Conservation (phyloP, 2,797 vertebrate species). For the Rallus crepitans region DNA sequence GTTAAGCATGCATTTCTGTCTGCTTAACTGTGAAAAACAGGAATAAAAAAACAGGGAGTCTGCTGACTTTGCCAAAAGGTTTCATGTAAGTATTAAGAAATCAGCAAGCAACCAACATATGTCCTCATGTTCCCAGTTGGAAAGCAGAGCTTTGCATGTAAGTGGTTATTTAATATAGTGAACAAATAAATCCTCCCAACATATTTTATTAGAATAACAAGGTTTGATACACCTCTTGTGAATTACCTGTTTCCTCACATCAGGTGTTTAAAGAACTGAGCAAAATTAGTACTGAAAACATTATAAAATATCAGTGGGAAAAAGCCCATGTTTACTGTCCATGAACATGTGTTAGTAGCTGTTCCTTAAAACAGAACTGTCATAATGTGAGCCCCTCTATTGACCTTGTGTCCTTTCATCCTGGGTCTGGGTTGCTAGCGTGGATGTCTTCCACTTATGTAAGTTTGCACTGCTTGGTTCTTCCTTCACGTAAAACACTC, state of each 20-base stretch:
- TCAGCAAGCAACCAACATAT: not conserved
- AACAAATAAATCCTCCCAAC: not conserved
- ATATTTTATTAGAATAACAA: not conserved
- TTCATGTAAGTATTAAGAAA: constrained; percentile 50
- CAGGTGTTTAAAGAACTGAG: not conserved
- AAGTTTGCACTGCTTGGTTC: not conserved
- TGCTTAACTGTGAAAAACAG: constrained; percentile 54
- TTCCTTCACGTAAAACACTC: not conserved
- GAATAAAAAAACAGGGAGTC: not conserved
- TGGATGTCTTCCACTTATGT: accelerated
- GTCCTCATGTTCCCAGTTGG: not conserved
- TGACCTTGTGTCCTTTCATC: not conserved
- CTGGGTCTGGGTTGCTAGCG: accelerated
- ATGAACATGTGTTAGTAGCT: not conserved
- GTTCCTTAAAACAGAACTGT: not conserved
- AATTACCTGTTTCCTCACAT: not conserved
- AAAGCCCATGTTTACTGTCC: not conserved
- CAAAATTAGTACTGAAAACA: not conserved
- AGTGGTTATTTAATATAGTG: not conserved
- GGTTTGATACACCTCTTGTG: not conserved
- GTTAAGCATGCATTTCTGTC: not conserved
- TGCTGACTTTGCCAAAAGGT: constrained; percentile 37
- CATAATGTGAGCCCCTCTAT: not conserved
- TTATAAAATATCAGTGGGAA: not conserved
- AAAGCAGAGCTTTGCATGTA: not conserved